Conservation (phyloP, 2,113 vertebrate genomes). For the Zapornia atra region DNA sequence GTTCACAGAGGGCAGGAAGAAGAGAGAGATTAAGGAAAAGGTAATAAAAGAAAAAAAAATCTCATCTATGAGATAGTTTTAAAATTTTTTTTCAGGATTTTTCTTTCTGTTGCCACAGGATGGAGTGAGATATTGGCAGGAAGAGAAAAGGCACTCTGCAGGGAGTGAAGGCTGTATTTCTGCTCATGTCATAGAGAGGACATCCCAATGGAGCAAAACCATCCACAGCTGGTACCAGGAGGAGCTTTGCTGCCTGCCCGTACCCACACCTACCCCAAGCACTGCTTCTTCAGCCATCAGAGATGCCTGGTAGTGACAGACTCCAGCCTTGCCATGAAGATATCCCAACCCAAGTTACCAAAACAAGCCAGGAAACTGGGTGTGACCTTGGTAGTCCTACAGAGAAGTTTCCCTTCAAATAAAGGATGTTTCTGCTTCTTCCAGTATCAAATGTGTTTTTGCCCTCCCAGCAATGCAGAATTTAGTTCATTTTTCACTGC, state of each 20-base stretch:
- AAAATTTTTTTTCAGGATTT: background rate
- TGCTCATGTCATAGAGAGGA: background rate
- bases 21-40: background rate
- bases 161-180: background rate
- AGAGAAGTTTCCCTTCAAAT: background rate
- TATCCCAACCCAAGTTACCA: background rate
- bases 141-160: background rate
- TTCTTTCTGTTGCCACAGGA: background rate
- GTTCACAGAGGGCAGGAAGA: background rate
- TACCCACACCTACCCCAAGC: background rate
- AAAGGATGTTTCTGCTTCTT: background rate
- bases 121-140: background rate
- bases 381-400: background rate
- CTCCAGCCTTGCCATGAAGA: accelerated
- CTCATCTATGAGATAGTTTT: background rate
- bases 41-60: background rate
- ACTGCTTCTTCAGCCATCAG: background rate
- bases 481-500: background rate
- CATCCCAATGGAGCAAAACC: background rate
- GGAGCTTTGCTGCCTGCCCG: background rate
- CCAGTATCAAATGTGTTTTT: background rate
- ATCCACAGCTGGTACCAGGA: background rate
- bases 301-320: background rate
- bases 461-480: background rate
- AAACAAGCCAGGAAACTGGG: background rate